phyloP scores from a whole-genome alignment of 2,113 vertebrate species.

The Leptosomus discolor region DNA sequence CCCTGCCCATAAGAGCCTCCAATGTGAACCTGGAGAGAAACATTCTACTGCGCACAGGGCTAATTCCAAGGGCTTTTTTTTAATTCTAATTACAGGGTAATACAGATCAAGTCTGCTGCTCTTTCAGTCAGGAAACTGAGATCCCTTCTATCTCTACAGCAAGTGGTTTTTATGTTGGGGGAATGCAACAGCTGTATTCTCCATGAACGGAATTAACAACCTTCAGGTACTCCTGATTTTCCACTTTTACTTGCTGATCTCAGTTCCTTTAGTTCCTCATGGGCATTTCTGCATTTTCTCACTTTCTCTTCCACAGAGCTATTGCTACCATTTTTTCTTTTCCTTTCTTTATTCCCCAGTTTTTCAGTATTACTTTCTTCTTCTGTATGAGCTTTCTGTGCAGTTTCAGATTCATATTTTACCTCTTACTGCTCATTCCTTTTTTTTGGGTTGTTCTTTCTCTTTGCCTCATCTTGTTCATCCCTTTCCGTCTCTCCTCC shows the following conservation, averaged over 20 bases:
- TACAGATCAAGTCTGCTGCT: not conserved
- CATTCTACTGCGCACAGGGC: accelerated
- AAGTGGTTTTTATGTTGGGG: not conserved
- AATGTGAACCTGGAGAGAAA: not conserved
- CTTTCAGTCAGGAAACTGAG: not conserved
- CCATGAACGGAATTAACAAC: not conserved
- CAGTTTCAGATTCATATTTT: not conserved
- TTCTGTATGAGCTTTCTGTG: not conserved
- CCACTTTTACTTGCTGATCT: not conserved
- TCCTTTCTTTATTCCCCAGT: not conserved
- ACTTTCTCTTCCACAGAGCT: not conserved
- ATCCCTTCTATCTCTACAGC: not conserved
- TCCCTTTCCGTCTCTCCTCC: not conserved
- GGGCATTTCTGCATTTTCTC: not conserved
- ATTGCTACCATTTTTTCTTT: not conserved
- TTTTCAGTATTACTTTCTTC: not conserved
- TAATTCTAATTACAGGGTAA: not conserved
- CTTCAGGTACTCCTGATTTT: not conserved
- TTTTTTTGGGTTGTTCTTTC: not conserved
- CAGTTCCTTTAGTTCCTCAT: not conserved
- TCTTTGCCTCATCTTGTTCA: not conserved
- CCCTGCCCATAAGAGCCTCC: not conserved
- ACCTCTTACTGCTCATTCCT: not conserved
- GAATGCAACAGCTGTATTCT: constrained; percentile 1
- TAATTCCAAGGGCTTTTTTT: not conserved